Evolutionary conservation across 2,888 invertebrate species (phyloP).

Genomic region (Zygogramma bicolorata): DNA sequence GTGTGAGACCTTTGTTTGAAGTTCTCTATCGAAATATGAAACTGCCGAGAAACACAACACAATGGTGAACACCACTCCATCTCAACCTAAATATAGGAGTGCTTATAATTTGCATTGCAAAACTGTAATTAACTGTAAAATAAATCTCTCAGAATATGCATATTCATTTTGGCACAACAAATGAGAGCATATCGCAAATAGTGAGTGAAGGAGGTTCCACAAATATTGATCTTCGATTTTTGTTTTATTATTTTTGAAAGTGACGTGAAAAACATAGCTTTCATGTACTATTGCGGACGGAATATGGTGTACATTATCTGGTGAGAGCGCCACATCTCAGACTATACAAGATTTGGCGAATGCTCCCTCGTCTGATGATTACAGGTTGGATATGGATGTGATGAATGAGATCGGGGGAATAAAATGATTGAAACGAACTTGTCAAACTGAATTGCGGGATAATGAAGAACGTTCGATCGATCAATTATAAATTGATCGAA

Average conservation of each 20-base stretch:
- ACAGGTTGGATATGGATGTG: no score
- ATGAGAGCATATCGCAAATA: conserved; percentile 52
- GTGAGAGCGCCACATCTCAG: no score
- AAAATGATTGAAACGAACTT: no score
- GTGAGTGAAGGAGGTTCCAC: neutral
- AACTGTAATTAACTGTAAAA: conserved; percentile 64
- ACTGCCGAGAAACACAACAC: conserved; percentile 44
- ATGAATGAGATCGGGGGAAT: no score
- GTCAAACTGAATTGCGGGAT: no score
- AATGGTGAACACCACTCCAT: conserved; percentile 49
- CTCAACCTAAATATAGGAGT: conserved; percentile 63
- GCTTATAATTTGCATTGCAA: conserved; percentile 63
- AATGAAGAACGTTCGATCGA: no score
- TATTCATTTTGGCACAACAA: conserved; percentile 58
- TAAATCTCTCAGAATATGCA: conserved; percentile 61
- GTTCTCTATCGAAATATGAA: conserved; percentile 50
- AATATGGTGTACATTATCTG: no score
- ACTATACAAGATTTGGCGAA: no score
- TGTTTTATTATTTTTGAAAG: neutral
- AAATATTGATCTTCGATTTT: neutral
- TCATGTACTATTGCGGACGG: neutral
- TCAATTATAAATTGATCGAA: no score
- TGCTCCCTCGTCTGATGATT: no score
- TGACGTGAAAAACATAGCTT: no score
- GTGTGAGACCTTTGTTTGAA: conserved; percentile 33